Base-by-base conservation (phyloP, 35 echinoderm and acorn worm genomes). In the Apostichopus californicus region DNA sequence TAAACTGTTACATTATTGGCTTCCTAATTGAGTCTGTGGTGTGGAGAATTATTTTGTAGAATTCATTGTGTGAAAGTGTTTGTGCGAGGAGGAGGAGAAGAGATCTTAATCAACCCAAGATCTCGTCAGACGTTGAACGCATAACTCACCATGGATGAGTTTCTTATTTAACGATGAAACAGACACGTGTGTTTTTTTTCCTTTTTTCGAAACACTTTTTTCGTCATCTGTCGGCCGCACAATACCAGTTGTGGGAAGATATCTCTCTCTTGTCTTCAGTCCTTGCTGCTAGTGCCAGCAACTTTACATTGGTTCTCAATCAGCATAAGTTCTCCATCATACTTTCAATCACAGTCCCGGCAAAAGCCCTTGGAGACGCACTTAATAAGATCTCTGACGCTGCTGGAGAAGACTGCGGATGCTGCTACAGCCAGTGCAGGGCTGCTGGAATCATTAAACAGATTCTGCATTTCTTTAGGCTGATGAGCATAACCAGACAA, bases 291-390 rank as follows among this genome's bases (percentile, higher is more conserved):
- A 85, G 57, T 85, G 57, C 81, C 81, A 58, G 81, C 81, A 85
- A 85, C 81, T 85, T 84, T 84, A 57, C 81, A 85, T 85, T 85
- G 81, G 81, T 59, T 59, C 57, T 85, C 81, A 58, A 85, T 85
- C 81, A 85, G 81, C 81, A 85, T 85, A 85, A 85, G 81, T 85
- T 85, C 81, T 25, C 57, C 55, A 85, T 85, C 81, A 85, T 57
- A 85, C 81, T 85, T 85, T 85, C 81, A 85, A 85, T 85, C 81
- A 85, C 81, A 85, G 81, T 85, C 55, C 57, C 23, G 57, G 81
- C 55, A 85, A 58, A 46, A 85, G 56, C 81, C 81, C 81, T 85
- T 22, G 81, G 81, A 85, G 81, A 85, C 54, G 54, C 55, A 85
- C 81, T 85, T 85, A 85, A 85, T 58, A 85, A 85, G 81, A 85